These are phyloP conservation scores for Ceratina japonica DNA, from an alignment of 1,140 invertebrate species.

Conservation along the genomic window DNA sequence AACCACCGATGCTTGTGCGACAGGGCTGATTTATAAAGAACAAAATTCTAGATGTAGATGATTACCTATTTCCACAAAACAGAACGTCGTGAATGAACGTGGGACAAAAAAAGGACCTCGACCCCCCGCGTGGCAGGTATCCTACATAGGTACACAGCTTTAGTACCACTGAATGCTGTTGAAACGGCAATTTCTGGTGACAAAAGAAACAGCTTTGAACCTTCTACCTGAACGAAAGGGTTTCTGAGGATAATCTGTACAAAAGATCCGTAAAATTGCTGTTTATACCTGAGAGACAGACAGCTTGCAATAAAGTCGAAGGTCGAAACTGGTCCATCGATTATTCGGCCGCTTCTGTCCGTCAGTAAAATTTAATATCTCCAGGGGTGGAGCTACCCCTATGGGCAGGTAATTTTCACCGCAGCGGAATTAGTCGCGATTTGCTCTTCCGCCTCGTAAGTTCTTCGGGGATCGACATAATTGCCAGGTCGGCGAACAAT, in stretches of 20 bases:
- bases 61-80: too few relatives aligned
- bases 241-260: too few relatives aligned
- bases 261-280: too few relatives aligned
- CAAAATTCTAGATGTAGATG: background rate
- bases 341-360: background rate
- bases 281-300: too few relatives aligned
- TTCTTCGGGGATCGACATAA: slow-evolving; percentile 1
- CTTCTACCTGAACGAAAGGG: too few relatives aligned
- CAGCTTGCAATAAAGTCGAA: too few relatives aligned
- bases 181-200: background rate
- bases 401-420: background rate
- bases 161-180: slow-evolving; percentile 75
- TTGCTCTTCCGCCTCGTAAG: background rate
- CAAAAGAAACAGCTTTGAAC: background rate
- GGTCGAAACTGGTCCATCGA: background rate
- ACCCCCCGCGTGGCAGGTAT: slow-evolving; percentile 95
- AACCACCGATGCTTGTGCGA: slow-evolving; percentile 86
- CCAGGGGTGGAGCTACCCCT: background rate
- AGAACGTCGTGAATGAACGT: background rate
- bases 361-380: slow-evolving; percentile 6
- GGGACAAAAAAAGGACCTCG: too few relatives aligned
- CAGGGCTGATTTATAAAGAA: background rate
- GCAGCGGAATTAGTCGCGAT: slow-evolving; percentile 8
- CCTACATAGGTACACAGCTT: too few relatives aligned
- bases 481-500: slow-evolving; percentile 10